Percentiles rank a stretch among this genome's conserved stretches.
phyloP scores from a whole-genome alignment of 1,140 invertebrate species.

The Apis dorsata region DNA sequence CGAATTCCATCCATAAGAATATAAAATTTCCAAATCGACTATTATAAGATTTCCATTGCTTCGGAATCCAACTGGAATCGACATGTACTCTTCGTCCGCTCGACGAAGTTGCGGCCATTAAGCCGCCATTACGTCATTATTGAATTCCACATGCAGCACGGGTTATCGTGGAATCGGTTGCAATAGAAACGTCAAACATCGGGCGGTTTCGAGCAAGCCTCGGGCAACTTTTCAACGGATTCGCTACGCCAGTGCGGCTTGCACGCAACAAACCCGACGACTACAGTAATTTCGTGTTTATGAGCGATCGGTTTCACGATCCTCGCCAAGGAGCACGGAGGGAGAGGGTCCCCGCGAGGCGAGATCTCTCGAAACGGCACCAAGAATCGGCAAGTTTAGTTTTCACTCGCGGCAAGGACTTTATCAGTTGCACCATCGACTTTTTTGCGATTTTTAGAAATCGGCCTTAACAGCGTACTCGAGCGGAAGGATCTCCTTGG shows the following conservation, averaged over 20 bases:
- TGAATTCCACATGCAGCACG: neutral
- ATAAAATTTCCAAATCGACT: neutral
- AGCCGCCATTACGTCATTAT: slow-evolving; percentile 9
- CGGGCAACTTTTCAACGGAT: neutral
- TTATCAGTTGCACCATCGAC: slow-evolving; percentile 62
- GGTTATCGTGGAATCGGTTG: neutral
- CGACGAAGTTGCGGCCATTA: neutral
- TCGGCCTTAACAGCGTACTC: slow-evolving; percentile 68
- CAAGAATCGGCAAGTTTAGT: slow-evolving; percentile 45
- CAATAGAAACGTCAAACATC: slow-evolving; percentile 15
- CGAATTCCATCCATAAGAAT: neutral
- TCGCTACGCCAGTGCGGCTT: slow-evolving; percentile 1
- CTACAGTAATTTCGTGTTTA: slow-evolving; percentile 9
- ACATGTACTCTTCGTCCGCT: neutral
- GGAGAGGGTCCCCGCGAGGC: neutral
- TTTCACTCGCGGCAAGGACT: slow-evolving; percentile 72
- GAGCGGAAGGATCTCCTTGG: slow-evolving; percentile 32
- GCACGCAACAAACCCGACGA: slow-evolving; percentile 6
- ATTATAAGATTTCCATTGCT: neutral
- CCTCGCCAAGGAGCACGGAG: neutral
- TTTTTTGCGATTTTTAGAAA: slow-evolving; percentile 76
- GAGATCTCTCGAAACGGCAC: slow-evolving; percentile 15
- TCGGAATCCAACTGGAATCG: neutral
- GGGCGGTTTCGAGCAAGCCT: neutral
- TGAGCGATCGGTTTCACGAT: slow-evolving; percentile 14